phyloP scores from a whole-genome alignment of 2,113 vertebrate genomes.

The Probosciger aterrimus region DNA sequence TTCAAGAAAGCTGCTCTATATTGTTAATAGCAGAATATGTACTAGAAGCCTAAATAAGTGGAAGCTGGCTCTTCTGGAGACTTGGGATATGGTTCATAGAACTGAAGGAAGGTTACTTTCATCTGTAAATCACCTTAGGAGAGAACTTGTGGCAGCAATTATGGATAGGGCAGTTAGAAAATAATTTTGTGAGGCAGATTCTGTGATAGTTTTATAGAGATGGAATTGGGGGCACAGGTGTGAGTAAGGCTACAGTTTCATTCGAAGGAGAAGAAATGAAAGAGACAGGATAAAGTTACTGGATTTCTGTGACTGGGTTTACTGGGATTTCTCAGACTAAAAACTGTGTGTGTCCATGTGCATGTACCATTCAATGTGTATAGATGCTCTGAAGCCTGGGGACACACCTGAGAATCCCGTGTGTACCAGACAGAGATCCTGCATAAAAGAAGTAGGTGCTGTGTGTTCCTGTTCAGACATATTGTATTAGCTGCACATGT shows the following conservation, averaged over 20 bases:
- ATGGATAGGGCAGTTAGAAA: neutral
- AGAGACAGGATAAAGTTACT: neutral
- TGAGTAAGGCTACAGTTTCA: neutral
- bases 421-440: neutral
- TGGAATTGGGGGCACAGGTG: neutral
- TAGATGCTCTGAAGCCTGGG: neutral
- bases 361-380: neutral
- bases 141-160: neutral
- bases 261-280: neutral
- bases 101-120: neutral
- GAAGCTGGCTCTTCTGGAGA: neutral
- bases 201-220: neutral
- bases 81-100: neutral
- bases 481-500: accelerated
- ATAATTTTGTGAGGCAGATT: neutral
- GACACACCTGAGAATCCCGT: neutral
- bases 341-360: neutral
- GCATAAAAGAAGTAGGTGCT: accelerated
- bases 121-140: neutral
- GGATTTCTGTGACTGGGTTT: neutral
- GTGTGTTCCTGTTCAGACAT: neutral
- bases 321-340: neutral
- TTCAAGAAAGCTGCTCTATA: neutral
- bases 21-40: neutral
- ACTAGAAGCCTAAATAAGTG: neutral